These are phyloP conservation scores for Epizoanthus stellaris DNA, from an alignment of 92 coral and sea anemone species.

Conservation along the genomic window DNA sequence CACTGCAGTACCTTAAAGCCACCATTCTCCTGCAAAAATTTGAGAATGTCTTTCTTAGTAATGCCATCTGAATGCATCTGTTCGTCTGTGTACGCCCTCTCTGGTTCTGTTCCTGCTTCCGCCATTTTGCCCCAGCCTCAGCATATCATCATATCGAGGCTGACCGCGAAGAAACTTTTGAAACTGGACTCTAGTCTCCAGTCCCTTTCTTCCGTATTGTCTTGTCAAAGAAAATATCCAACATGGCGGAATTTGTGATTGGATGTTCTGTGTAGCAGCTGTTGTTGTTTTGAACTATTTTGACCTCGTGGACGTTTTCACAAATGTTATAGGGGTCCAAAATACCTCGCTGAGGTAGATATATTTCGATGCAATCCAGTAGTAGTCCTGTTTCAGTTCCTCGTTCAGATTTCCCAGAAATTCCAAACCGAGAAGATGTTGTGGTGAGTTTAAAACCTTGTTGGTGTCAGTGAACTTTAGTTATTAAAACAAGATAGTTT, in stretches of 20 bases:
- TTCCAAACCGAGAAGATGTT: slow-evolving; percentile 88
- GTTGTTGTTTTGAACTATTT: not conserved
- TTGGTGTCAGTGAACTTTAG: not conserved
- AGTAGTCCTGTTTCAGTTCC: slow-evolving; percentile 60
- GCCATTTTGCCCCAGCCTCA: slow-evolving; percentile 74
- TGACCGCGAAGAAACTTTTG: slow-evolving; percentile 8
- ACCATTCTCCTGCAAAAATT: slow-evolving; percentile 92
- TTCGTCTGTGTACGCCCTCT: slow-evolving; percentile 77
- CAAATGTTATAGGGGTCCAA: not conserved
- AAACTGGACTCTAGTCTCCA: not conserved
- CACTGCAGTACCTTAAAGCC: slow-evolving; percentile 74
- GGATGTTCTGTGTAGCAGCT: not conserved
- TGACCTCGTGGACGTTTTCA: not conserved
- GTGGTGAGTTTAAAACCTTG: slow-evolving; percentile 63
- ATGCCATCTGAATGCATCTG: slow-evolving; percentile 92
- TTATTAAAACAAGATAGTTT: too few species aligned
- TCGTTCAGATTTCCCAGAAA: slow-evolving; percentile 85
- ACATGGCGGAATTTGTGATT: slow-evolving; percentile 57
- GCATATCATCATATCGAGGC: slow-evolving; percentile 54
- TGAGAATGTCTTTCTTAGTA: slow-evolving; percentile 96
- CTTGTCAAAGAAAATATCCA: not conserved
- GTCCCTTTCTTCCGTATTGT: not conserved
- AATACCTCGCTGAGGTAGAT: not conserved
- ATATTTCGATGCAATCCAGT: slow-evolving; percentile 73
- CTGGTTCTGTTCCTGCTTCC: slow-evolving; percentile 67